phyloP scores from a whole-genome alignment of 1,140 invertebrate species.

The Trichoplusia ni region DNA sequence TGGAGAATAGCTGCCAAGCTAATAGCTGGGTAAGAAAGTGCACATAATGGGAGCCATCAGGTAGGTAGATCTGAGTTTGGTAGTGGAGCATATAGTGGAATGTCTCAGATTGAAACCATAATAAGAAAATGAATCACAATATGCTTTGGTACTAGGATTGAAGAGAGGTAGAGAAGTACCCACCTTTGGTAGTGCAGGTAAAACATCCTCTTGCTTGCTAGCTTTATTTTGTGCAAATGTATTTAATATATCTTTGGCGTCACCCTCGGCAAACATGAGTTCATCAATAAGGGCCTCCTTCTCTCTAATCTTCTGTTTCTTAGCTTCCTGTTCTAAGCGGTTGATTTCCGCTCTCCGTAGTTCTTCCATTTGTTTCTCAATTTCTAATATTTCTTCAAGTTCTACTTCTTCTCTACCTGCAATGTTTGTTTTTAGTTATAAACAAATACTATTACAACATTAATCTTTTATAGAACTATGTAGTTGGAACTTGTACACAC shows the following conservation, averaged over 20 bases:
- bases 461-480: too few species aligned
- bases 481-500: too few species aligned
- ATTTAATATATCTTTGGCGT: conserved; percentile 93
- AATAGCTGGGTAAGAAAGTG: too few species aligned
- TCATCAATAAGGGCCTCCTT: conserved; percentile 97
- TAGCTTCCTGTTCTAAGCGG: conserved; percentile 87
- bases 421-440: conserved; percentile 30
- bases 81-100: too few species aligned
- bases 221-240: conserved; percentile 88
- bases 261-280: conserved; percentile 94
- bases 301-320: conserved; percentile 90
- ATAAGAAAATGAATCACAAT: too few species aligned
- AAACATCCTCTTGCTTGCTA: conserved; percentile 84
- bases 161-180: too few species aligned
- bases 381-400: conserved; percentile 93
- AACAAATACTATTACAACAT: too few species aligned
- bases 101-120: too few species aligned
- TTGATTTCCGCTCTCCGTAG: conserved; percentile 84
- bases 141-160: too few species aligned
- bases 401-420: conserved; percentile 87
- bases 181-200: conserved; percentile 75
- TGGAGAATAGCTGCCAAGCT: too few species aligned
- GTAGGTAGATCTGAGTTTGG: too few species aligned
- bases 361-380: conserved; percentile 89
- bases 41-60: too few species aligned